Percentiles rank a stretch among this genome's conserved stretches.
phyloP scores from a whole-genome alignment of 2,113 vertebrate genomes.

The Amphiprion ocellaris region DNA sequence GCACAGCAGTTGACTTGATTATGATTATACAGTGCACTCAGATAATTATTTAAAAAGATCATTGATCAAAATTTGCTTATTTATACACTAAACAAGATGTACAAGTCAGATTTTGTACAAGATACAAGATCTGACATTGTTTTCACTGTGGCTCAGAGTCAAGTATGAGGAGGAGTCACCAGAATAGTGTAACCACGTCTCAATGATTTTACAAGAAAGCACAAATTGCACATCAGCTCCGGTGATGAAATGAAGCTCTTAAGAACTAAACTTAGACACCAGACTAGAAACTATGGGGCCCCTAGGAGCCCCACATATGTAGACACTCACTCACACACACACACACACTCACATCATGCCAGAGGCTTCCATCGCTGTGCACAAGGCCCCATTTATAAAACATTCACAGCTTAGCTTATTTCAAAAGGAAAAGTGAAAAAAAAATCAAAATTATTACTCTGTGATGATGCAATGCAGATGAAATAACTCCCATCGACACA shows the following conservation, averaged over 20 bases:
- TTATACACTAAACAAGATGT: too few relatives aligned
- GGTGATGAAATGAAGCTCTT: slow-evolving; percentile 23
- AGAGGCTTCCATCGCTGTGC: slow-evolving; percentile 44
- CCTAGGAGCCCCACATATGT: slow-evolving; percentile 4
- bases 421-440: slow-evolving; percentile 77
- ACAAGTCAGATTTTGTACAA: too few relatives aligned
- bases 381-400: slow-evolving; percentile 65
- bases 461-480: slow-evolving; percentile 84
- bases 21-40: too few relatives aligned
- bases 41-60: too few relatives aligned
- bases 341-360: slow-evolving; percentile 25
- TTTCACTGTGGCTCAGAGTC: neutral
- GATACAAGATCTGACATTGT: neutral
- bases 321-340: neutral
- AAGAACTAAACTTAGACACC: slow-evolving; percentile 9
- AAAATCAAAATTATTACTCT: slow-evolving; percentile 72
- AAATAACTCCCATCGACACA: slow-evolving; percentile 77
- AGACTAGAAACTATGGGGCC: slow-evolving; percentile 18
- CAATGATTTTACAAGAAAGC: neutral
- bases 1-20: too few relatives aligned
- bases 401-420: slow-evolving; percentile 70
- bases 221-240: neutral
- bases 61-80: too few relatives aligned
- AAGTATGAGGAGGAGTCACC: neutral
- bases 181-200: neutral